Conservation (phyloP, 2,888 invertebrate genomes). For the Xylota segnis region DNA sequence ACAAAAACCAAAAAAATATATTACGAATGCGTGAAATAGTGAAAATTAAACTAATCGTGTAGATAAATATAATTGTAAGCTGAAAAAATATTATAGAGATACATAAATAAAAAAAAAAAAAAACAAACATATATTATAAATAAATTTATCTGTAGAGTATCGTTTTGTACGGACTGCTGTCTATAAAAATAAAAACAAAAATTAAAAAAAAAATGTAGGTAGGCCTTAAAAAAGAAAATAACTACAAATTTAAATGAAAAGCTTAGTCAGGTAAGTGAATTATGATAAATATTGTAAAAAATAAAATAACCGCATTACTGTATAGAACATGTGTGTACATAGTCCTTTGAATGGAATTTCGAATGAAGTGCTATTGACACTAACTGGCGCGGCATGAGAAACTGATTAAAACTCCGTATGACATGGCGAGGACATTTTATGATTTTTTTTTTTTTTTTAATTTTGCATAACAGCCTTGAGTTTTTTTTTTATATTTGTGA, state of each 20-base stretch:
- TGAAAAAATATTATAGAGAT: constrained; percentile 50
- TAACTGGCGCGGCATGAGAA: constrained; percentile 20
- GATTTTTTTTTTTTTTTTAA: not conserved
- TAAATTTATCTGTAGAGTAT: constrained; percentile 65
- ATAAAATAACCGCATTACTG: constrained; percentile 35
- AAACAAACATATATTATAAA: constrained; percentile 38
- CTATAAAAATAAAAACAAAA: constrained; percentile 58
- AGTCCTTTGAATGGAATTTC: constrained; percentile 27
- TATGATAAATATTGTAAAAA: constrained; percentile 19
- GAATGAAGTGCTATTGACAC: constrained; percentile 41
- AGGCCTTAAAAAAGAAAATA: constrained; percentile 51
- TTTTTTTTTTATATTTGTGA: not conserved
- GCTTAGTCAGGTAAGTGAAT: constrained; percentile 40
- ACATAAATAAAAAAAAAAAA: constrained; percentile 41
- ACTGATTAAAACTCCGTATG: constrained; percentile 30
- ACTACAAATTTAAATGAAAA: constrained; percentile 13
- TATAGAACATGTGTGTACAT: constrained; percentile 46
- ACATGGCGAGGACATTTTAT: constrained; percentile 21
- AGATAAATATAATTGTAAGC: constrained; percentile 27
- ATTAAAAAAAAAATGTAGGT: constrained; percentile 47
- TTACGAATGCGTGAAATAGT: constrained; percentile 29
- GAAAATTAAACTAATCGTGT: constrained; percentile 32
- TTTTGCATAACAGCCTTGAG: not conserved
- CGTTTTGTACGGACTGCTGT: constrained; percentile 78
- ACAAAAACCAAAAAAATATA: not conserved